Evolutionary conservation across 2,113 vertebrate genomes (phyloP), one percentile per base, ranked within the genome.

Genomic region (Eubucco bourcierii): DNA sequence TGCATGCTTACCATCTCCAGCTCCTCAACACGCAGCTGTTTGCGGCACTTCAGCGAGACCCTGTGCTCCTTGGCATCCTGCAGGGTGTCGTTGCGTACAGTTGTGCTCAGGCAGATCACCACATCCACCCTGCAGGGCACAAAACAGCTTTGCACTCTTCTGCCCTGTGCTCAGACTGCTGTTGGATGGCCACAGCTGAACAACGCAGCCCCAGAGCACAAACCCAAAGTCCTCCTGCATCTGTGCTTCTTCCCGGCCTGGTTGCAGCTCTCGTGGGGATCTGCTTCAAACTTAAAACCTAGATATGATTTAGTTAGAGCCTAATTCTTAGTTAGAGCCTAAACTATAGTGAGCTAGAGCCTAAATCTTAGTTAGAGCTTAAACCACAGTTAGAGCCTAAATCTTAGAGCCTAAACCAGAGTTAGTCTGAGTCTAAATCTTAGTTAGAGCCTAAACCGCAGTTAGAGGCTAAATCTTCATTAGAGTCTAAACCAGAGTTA

Each of bases 51-150:
- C 65, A 99, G 95, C 39, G 99, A 99, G 4, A 99, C 99, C 4
- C 99, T 97, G 96, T 99, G 99, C 77, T 99, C 99, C 94, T 98
- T 98, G 72, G 95, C 98, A 15, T 99, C 99, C 97, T 99, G 99
- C 81, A 99, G 96, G 2, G 99, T 99, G 95, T 99, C 99, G 6
- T 99, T 99, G 88, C 99, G 98, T 94, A 99, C 99, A 0, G 98
- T 99, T 70, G 98, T 99, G 96, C 99, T 99, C 91, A 99, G 97
- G 79, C 99, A 99, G 96, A 99, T 98, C 75, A 99, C 99, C 17
- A 99, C 99, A 6, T 99, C 99, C 96, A 99, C 99, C 97, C 99
- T 99, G 97, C 66, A 41, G 63, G 23, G 73, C 77, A 82, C 61
- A 52, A 68, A 87, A 86, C 29, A 44, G 34, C 44, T 44, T 80